phyloP scores from a whole-genome alignment of 2,113 vertebrate genomes.

The Campylorhamphus procurvoides region DNA sequence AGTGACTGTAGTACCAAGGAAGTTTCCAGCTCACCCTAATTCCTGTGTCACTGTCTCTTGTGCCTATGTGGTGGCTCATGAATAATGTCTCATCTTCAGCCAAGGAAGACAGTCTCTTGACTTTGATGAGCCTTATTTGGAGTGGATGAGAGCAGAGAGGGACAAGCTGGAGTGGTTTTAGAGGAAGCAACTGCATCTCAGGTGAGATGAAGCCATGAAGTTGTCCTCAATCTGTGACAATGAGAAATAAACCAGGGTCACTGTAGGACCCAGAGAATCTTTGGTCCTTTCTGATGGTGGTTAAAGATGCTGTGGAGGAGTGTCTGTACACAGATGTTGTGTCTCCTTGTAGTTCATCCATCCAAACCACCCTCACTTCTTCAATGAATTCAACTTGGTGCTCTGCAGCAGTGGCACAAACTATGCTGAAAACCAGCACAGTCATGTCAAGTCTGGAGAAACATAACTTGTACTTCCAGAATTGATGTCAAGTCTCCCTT shows the following conservation, averaged over 20 bases:
- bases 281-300: background rate
- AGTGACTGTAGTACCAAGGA: background rate
- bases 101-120: background rate
- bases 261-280: background rate
- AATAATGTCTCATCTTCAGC: background rate
- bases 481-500: background rate
- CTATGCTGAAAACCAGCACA: background rate
- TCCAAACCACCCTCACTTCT: background rate
- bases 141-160: background rate
- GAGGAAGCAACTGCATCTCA: background rate
- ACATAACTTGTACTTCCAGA: background rate
- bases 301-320: background rate
- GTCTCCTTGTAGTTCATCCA: background rate
- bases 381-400: background rate
- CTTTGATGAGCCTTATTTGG: background rate
- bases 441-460: background rate
- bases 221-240: background rate
- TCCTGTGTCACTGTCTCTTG: background rate
- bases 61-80: background rate
- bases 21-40: background rate
- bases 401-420: background rate
- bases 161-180: background rate
- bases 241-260: background rate
- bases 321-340: rapidly evolving
- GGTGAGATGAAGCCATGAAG: background rate